phyloP scores from a whole-genome alignment of 1,140 invertebrate species.

The Meloidogyne floridensis region DNA sequence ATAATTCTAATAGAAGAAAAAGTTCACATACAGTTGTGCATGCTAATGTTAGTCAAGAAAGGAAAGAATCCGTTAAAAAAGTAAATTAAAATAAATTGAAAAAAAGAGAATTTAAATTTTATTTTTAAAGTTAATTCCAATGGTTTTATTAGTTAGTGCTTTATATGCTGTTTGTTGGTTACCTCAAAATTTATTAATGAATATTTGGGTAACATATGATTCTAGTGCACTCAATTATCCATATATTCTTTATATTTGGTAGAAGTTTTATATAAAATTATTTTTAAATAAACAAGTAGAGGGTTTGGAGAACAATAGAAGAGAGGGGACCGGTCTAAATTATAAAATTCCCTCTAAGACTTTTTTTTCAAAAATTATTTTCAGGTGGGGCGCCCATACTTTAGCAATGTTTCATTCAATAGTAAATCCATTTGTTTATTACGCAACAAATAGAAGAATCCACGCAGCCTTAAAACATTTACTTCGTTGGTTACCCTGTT shows the following conservation, averaged over 20 bases:
- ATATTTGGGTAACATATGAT: conserved; percentile 61
- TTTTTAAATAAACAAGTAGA: not conserved
- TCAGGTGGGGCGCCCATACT: conserved; percentile 58
- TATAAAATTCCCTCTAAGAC: too few species aligned
- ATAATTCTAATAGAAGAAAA: not conserved
- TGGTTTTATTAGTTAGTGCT: conserved; percentile 61
- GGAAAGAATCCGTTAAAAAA: conserved; percentile 64
- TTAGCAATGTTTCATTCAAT: conserved; percentile 64
- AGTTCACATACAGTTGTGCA: not conserved
- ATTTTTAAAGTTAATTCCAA: conserved; percentile 47
- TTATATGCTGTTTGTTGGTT: conserved; percentile 65
- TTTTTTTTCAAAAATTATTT: conserved; percentile 28
- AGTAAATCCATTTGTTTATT: conserved; percentile 65
- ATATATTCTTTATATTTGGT: conserved; percentile 64
- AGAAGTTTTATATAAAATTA: conserved; percentile 20
- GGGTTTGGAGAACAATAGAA: too few species aligned
- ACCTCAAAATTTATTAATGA: conserved; percentile 65
- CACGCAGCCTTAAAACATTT: conserved; percentile 61
- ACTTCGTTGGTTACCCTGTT: conserved; percentile 51
- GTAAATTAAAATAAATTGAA: conserved; percentile 26
- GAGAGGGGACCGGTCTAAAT: too few species aligned
- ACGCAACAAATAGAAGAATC: conserved; percentile 55
- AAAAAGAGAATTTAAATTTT: not conserved
- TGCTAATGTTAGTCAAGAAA: conserved; percentile 23
- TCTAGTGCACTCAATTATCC: conserved; percentile 57